A percentile compares a stretch with the other conserved stretches of the same genome.
Evolutionary conservation across 2,797 vertebrate species (phyloP).

Genomic region (Aldrovandia affinis): DNA sequence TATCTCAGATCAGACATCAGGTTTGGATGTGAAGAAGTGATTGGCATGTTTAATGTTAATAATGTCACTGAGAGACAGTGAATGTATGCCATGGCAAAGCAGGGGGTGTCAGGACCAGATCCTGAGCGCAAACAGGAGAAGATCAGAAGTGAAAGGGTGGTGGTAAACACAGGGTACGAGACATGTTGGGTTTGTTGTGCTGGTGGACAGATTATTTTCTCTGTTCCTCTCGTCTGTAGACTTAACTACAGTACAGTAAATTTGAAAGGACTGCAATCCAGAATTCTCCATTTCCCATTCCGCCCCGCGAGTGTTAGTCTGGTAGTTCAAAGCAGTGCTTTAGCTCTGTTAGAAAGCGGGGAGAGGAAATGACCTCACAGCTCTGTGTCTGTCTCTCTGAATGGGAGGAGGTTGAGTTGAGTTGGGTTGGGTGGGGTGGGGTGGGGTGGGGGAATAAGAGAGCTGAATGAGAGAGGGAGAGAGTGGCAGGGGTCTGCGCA

Average conservation of each 20-base stretch:
- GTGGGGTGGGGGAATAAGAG: neutral
- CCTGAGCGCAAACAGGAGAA: slow-evolving; percentile 46
- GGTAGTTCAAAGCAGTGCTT: slow-evolving; percentile 34
- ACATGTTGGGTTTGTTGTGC: slow-evolving; percentile 64
- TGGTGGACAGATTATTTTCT: slow-evolving; percentile 36
- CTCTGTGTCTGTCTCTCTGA: slow-evolving; percentile 7
- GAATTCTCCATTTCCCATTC: slow-evolving; percentile 8
- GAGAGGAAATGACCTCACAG: slow-evolving; percentile 19
- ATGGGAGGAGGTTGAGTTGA: neutral
- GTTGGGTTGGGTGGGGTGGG: neutral
- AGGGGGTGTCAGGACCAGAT: slow-evolving; percentile 49
- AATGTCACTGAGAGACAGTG: slow-evolving; percentile 32
- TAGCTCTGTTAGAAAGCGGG: slow-evolving; percentile 50
- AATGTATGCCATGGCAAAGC: slow-evolving; percentile 61
- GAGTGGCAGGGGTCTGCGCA: neutral
- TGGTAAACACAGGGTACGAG: slow-evolving; percentile 43
- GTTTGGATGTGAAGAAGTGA: neutral
- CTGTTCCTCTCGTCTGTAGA: neutral
- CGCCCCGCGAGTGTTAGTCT: slow-evolving; percentile 44
- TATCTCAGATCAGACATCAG: no score
- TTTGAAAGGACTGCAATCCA: neutral
- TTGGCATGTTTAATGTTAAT: slow-evolving; percentile 10
- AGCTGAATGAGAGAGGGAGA: neutral
- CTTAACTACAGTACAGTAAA: neutral
- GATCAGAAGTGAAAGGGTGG: slow-evolving; percentile 45